Base-by-base conservation (phyloP, 2,888 invertebrate genomes). In the Glyphotaelius pellucidus region DNA sequence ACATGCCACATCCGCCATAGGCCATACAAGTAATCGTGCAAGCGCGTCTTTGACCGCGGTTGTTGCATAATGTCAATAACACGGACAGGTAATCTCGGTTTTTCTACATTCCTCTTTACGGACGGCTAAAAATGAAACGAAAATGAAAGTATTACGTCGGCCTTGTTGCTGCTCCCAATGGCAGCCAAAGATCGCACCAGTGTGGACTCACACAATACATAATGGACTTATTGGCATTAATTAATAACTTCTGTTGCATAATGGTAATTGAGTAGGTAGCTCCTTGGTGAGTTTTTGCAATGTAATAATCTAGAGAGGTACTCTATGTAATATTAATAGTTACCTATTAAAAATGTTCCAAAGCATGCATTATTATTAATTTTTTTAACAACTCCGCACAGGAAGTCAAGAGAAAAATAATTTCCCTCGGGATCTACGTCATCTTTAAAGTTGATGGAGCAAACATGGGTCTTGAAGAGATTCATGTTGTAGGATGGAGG, bases 1-100 rank as follows among this genome's bases (percentile, higher is more conserved):
- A 84, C 84, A 31, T 83, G 90, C 84, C 47, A 81, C 32, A 83
- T 90, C 89, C 90, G 90, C 47, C 89, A 80, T 35, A 80, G 89
- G 35, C n/a, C 35, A 52, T 67, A 67, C 25, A 67, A 7, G 67
- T 67, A 67, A 67, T 86, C 47, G 86, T n/a, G 85, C 85, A 67
- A 67, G 86, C 47, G 79, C 79, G 88, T 88, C 88, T 88, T 88
- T 88, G 88, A 88, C 88, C 88, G 32, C 88, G 15, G 38, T n/a
- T 1, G n/a, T 86, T 86, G 42, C 86, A 86, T 86, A 38, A 86
- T 35, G 67, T 67, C 67, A 67, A 67, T 67, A 67, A 67, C 67
- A 67, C n/a, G 25, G 67, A 7, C 12, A 30, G 30, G 42, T 86
- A 30, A 47, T 86, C 30, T 86, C 2, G 4, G 25, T 67, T 67